Conservation (phyloP, 2,888 invertebrate genomes). For the Eupithecia abbreviata region DNA sequence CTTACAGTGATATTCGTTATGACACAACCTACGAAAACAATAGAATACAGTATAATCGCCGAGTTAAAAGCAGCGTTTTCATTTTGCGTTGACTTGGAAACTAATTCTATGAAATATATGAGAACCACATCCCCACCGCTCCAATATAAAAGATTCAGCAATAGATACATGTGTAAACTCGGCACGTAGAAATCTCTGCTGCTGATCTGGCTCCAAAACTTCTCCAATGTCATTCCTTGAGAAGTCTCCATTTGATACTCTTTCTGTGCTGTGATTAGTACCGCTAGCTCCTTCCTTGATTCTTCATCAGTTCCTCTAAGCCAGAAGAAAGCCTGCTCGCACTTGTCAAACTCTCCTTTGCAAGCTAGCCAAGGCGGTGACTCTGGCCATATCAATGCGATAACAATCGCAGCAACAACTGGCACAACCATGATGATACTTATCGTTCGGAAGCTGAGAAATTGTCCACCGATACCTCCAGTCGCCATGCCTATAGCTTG, state of each 20-base stretch:
- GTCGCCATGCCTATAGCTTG: conserved; percentile 34
- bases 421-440: conserved; percentile 32
- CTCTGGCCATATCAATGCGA: conserved; percentile 41
- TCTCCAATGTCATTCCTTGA: conserved; percentile 5
- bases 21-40: conserved; percentile 26
- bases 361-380: conserved; percentile 45
- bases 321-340: conserved; percentile 38
- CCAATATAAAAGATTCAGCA: conserved; percentile 38
- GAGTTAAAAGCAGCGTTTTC: conserved; percentile 35
- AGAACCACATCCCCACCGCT: conserved; percentile 40
- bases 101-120: conserved; percentile 39
- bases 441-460: conserved; percentile 31
- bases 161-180: conserved; percentile 36
- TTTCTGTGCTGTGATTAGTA: conserved; percentile 35
- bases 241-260: conserved; percentile 9
- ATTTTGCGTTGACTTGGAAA: conserved; percentile 32
- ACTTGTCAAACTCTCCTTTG: conserved; percentile 40
- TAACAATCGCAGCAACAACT: conserved; percentile 23
- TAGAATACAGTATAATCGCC: conserved; percentile 31
- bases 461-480: conserved; percentile 28
- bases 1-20: conserved; percentile 27
- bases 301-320: conserved; percentile 37
- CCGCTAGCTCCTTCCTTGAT: conserved; percentile 35
- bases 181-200: conserved; percentile 43
- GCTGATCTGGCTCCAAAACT: conserved; percentile 25